Percentiles rank a stretch among this genome's conserved stretches.
phyloP scores from a whole-genome alignment of 2,888 invertebrate genomes.

The Galerucella nymphaeae region DNA sequence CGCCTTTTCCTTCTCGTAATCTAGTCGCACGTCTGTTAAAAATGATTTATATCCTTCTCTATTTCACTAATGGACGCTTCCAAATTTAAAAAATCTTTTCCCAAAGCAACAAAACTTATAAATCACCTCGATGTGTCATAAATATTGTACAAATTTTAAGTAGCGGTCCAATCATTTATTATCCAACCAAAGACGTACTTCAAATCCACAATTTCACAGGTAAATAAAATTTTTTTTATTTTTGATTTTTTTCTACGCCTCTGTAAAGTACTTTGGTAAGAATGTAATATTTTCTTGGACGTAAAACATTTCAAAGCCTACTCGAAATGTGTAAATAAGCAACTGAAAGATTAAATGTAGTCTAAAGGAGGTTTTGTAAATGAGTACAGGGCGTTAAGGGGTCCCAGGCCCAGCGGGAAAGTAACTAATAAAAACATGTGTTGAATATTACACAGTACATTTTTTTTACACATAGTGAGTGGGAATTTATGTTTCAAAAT shows the following conservation, averaged over 20 bases:
- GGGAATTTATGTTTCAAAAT: not conserved
- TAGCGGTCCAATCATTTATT: slow-evolving; percentile 34
- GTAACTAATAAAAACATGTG: slow-evolving; percentile 17
- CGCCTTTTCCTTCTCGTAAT: not conserved
- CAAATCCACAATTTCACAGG: too few species aligned
- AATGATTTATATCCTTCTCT: slow-evolving; percentile 12
- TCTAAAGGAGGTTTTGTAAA: slow-evolving; percentile 3
- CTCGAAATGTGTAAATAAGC: slow-evolving; percentile 38
- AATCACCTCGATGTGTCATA: slow-evolving; percentile 39
- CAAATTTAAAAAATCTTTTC: slow-evolving; percentile 18
- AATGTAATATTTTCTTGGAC: slow-evolving; percentile 34
- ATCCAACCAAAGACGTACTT: not conserved
- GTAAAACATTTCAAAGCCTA: slow-evolving; percentile 39
- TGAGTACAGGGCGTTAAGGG: slow-evolving; percentile 16
- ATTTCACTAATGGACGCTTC: slow-evolving; percentile 18
- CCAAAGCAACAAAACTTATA: slow-evolving; percentile 26
- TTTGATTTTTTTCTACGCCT: not conserved
- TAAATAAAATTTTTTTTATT: too few species aligned
- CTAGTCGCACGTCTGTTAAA: slow-evolving; percentile 13
- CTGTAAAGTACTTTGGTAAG: slow-evolving; percentile 15
- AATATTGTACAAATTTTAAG: slow-evolving; percentile 38
- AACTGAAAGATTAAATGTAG: slow-evolving; percentile 11
- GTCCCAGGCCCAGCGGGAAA: slow-evolving; percentile 15
- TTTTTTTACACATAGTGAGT: slow-evolving; percentile 7
- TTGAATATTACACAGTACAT: slow-evolving; percentile 11